Conservation (phyloP, 2,888 invertebrate species). For the Phaonia tiefii region DNA sequence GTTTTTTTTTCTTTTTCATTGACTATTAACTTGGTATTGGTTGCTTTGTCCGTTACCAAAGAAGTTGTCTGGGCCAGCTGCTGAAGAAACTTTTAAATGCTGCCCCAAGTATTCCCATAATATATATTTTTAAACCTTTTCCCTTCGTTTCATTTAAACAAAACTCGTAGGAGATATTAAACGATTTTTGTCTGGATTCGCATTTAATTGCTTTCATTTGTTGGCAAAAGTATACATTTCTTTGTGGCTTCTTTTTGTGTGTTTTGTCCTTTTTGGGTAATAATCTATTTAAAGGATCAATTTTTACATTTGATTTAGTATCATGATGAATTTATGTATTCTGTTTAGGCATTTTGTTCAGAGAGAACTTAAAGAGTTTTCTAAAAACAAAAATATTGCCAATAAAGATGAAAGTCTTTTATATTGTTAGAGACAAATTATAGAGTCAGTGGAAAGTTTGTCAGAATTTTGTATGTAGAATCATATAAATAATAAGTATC, state of each 20-base stretch:
- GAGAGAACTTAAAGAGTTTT: too few relatives aligned
- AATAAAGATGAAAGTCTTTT: too few relatives aligned
- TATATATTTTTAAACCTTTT: slow-evolving; percentile 3
- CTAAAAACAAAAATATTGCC: too few relatives aligned
- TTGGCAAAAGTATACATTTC: neutral
- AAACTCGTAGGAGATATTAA: neutral
- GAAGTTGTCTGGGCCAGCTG: neutral
- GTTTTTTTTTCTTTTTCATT: too few relatives aligned
- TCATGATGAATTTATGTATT: too few relatives aligned
- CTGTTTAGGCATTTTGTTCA: too few relatives aligned
- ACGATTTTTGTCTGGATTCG: slow-evolving; percentile 2
- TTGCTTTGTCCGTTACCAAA: slow-evolving; percentile 12
- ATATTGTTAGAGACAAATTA: too few relatives aligned
- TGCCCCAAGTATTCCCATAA: too few relatives aligned
- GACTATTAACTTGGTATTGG: slow-evolving; percentile 1
- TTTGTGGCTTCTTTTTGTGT: neutral
- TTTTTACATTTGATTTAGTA: neutral
- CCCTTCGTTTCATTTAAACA: slow-evolving; percentile 12
- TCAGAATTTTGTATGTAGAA: too few relatives aligned
- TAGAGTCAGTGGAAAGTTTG: too few relatives aligned
- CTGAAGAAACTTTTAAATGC: slow-evolving; percentile 20
- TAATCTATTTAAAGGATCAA: neutral
- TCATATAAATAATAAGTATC: too few relatives aligned
- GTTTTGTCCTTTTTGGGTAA: neutral
- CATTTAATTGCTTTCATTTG: slow-evolving; percentile 35